A percentile compares a stretch with the other conserved stretches of the same genome.
Evolutionary conservation across 2,113 vertebrate genomes (phyloP).

Genomic region (Pan troglodytes): NHGRI_mPanTro3-v2.1_pri NC_072408.2:121561501-121562000

Average conservation of each 20-base stretch:
- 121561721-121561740: slow-evolving; percentile 81
- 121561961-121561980: slow-evolving; percentile 69
- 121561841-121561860: slow-evolving; percentile 50
- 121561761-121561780: slow-evolving; percentile 70
- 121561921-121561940: slow-evolving; percentile 76
- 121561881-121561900: slow-evolving; percentile 75
- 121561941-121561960: slow-evolving; percentile 81
- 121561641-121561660: slow-evolving; percentile 74
- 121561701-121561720: slow-evolving; percentile 80
- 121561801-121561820: slow-evolving; percentile 38
- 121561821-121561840: slow-evolving; percentile 42
- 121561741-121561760: slow-evolving; percentile 78
- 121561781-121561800: slow-evolving; percentile 85
- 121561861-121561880: slow-evolving; percentile 78
- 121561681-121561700: slow-evolving; percentile 77
- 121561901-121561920: slow-evolving; percentile 73
- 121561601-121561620: slow-evolving; percentile 74
- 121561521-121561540: slow-evolving; percentile 75
- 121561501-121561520: slow-evolving; percentile 83
- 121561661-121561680: slow-evolving; percentile 73
- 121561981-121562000: slow-evolving; percentile 81
- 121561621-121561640: slow-evolving; percentile 64
- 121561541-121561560: slow-evolving; percentile 73
- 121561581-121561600: slow-evolving; percentile 69
- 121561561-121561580: slow-evolving; percentile 48